Conservation (phyloP, 2,113 vertebrate species). For the Thomomys bottae region DNA sequence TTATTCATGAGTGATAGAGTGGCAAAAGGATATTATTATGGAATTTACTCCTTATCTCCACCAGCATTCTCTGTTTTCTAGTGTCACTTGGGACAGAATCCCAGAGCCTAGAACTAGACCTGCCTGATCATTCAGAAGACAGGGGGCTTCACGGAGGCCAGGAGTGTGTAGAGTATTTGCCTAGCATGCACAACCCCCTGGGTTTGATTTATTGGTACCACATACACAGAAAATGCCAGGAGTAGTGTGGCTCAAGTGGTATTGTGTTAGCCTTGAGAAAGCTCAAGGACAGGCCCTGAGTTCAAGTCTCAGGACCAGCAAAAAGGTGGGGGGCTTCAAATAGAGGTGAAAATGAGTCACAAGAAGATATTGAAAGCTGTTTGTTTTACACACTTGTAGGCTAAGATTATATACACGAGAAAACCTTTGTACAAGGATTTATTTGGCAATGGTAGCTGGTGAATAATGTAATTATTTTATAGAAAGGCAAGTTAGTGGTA, state of each 20-base stretch:
- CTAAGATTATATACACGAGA: not conserved
- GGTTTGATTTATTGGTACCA: no score
- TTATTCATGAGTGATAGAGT: not conserved
- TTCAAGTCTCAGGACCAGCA: no score
- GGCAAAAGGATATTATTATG: not conserved
- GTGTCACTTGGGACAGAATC: not conserved
- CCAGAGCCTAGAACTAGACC: not conserved
- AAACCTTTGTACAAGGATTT: not conserved
- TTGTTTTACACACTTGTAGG: not conserved
- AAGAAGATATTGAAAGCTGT: not conserved
- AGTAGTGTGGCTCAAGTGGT: no score
- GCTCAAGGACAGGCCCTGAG: no score
- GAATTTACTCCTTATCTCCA: no score
- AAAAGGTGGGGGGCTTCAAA: not conserved
- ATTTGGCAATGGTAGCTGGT: not conserved
- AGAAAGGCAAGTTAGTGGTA: not conserved
- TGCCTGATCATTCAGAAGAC: not conserved
- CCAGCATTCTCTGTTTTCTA: not conserved
- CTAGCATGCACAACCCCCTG: no score
- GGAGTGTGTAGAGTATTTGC: no score
- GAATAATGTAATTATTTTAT: conserved; percentile 10
- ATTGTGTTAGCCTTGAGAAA: no score
- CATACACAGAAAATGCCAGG: no score
- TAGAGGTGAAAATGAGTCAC: not conserved
- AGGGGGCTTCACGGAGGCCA: no score